A percentile compares a stretch with the other conserved stretches of the same genome.
phyloP scores from a whole-genome alignment of 1,140 invertebrate genomes.

The Drosophila persimilis region DNA sequence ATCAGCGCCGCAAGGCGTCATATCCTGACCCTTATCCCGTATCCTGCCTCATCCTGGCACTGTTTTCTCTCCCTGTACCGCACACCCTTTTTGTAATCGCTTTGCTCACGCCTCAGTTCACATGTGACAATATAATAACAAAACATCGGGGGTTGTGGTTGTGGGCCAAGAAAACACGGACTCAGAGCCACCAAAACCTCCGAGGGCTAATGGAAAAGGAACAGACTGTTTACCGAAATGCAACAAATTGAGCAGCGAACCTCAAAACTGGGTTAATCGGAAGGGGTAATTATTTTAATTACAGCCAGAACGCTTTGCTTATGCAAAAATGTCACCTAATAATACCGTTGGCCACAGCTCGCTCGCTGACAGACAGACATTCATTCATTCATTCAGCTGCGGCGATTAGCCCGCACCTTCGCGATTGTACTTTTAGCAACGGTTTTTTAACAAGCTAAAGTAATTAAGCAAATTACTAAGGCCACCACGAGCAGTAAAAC shows the following conservation, averaged over 20 bases:
- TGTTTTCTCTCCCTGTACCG: constrained; percentile 3
- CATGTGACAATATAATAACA: constrained; percentile 82
- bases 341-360: constrained; percentile 27
- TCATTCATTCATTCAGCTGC: constrained; percentile 39
- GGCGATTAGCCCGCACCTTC: constrained; percentile 45
- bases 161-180: background rate
- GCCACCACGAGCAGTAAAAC: constrained; percentile 48
- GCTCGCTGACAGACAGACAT: constrained; percentile 1
- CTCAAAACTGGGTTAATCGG: constrained; percentile 73
- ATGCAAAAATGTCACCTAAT: constrained; percentile 70
- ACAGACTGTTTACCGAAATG: constrained; percentile 43
- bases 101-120: constrained; percentile 76
- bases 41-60: constrained; percentile 10
- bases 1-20: constrained; percentile 73
- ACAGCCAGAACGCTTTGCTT: constrained; percentile 61
- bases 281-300: constrained; percentile 82
- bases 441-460: constrained; percentile 66
- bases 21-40: constrained; percentile 27
- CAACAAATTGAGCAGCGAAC: constrained; percentile 72
- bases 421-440: constrained; percentile 34
- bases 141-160: constrained; percentile 11
- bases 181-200: constrained; percentile 28
- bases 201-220: constrained; percentile 60
- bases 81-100: constrained; percentile 66
- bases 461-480: constrained; percentile 81